Conservation (phyloP, 2,888 invertebrate species). For the Tetramorium bicarinatum region DNA sequence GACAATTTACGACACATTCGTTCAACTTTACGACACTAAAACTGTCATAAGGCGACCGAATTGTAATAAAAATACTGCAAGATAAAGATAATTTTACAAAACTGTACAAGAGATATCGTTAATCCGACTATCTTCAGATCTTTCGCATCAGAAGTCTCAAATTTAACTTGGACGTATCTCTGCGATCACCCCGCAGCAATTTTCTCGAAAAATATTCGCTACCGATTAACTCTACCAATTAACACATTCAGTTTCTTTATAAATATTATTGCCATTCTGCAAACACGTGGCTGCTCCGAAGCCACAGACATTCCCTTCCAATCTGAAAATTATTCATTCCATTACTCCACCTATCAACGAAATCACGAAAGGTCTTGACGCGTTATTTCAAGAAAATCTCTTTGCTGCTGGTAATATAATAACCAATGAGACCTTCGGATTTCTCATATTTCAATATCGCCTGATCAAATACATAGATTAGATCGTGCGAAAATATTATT, state of each 20-base stretch:
- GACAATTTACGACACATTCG: not conserved
- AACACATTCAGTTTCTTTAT: constrained; percentile 26
- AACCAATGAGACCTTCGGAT: constrained; percentile 38
- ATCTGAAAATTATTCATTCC: constrained; percentile 54
- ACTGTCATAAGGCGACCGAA: not conserved
- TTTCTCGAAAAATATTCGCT: constrained; percentile 58
- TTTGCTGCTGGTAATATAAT: constrained; percentile 34
- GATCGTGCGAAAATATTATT: not conserved
- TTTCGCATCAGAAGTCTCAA: constrained; percentile 38
- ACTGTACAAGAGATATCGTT: constrained; percentile 17
- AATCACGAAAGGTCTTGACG: constrained; percentile 57
- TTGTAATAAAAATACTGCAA: constrained; percentile 48
- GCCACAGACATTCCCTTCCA: constrained; percentile 3
- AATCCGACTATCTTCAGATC: constrained; percentile 21
- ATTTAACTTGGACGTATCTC: constrained; percentile 67
- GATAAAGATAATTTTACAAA: constrained; percentile 48
- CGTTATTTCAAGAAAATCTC: constrained; percentile 48
- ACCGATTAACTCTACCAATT: constrained; percentile 40
- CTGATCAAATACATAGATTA: not conserved
- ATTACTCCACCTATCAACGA: constrained; percentile 67
- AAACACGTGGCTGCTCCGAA: not conserved
- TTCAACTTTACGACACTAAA: not conserved
- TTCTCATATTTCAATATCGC: not conserved
- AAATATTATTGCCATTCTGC: constrained; percentile 59
- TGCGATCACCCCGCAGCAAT: constrained; percentile 8